These are phyloP conservation scores for Drosophila mayri DNA, from an alignment of 1,140 invertebrate genomes.

Conservation along the genomic window DNA sequence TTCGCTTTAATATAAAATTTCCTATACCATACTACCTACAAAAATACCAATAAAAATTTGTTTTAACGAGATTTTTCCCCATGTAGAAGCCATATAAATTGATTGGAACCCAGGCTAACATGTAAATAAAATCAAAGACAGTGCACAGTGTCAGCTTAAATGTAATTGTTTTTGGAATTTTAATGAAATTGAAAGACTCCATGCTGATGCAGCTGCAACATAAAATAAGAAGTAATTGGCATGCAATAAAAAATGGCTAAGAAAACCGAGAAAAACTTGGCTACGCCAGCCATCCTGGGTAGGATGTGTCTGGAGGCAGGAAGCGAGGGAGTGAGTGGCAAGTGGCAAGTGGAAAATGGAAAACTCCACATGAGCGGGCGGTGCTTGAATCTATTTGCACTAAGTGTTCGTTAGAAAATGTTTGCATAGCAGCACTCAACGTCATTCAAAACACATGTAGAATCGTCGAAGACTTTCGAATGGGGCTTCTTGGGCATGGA, in stretches of 20 bases:
- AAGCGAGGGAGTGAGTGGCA: background rate
- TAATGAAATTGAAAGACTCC: constrained; percentile 75
- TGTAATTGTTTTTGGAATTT: constrained; percentile 60
- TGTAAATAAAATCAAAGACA: constrained; percentile 41
- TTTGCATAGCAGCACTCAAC: constrained; percentile 82
- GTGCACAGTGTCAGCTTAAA: constrained; percentile 54
- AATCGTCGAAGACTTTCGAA: constrained; percentile 37
- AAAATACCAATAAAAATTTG: background rate
- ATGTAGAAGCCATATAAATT: constrained; percentile 23
- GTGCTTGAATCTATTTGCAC: constrained; percentile 77
- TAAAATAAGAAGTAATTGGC: constrained; percentile 80
- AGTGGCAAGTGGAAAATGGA: constrained; percentile 28
- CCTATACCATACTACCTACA: background rate
- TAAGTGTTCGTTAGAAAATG: constrained; percentile 84
- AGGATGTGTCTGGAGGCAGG: background rate
- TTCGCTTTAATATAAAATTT: too few relatives aligned
- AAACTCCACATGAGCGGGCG: constrained; percentile 47
- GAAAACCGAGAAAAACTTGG: constrained; percentile 30
- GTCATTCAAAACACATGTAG: constrained; percentile 83
- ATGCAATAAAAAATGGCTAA: constrained; percentile 64
- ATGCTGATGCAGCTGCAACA: constrained; percentile 39
- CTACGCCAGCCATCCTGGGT: background rate
- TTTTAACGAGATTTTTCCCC: background rate
- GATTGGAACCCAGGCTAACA: constrained; percentile 25
- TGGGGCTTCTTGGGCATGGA: constrained; percentile 46